Conservation (phyloP, 1,140 invertebrate species). For the Pseudomyrmex gracilis region DNA sequence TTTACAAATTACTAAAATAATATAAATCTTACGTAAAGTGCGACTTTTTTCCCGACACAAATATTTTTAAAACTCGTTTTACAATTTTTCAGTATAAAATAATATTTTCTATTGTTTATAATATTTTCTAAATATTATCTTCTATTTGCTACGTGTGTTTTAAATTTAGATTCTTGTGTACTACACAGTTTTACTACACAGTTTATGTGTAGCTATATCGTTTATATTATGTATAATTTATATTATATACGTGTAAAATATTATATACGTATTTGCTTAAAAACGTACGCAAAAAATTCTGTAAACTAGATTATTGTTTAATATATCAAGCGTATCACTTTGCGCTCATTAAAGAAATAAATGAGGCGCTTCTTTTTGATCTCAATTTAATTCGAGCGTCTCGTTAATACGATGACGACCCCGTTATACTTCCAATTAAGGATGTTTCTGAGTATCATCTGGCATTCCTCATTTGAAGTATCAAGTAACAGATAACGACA, state of each 20-base stretch:
- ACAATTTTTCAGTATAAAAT: neutral
- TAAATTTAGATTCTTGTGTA: too few species aligned
- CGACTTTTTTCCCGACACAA: neutral
- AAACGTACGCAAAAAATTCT: neutral
- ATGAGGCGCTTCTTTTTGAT: conserved; percentile 6
- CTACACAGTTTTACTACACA: too few species aligned
- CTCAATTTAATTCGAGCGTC: conserved; percentile 33
- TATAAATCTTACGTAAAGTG: neutral
- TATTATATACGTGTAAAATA: too few species aligned
- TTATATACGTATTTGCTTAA: too few species aligned
- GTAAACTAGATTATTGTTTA: conserved; percentile 2
- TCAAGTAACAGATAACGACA: conserved; percentile 27
- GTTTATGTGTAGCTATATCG: too few species aligned
- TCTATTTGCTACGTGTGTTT: too few species aligned
- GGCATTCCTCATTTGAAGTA: conserved; percentile 13
- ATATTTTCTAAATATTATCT: too few species aligned
- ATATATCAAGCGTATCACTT: conserved; percentile 1
- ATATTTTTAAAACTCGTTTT: neutral
- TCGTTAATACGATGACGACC: conserved; percentile 29
- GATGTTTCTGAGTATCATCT: conserved; percentile 8
- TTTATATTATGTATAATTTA: too few species aligned
- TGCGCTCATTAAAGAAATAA: conserved; percentile 29
- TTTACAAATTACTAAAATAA: conserved; percentile 27
- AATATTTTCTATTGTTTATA: too few species aligned
- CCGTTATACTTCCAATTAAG: conserved; percentile 44